These are phyloP conservation scores for Sylvilagus bachmani DNA, from an alignment of 2,113 vertebrate species.

Conservation along the genomic window DNA sequence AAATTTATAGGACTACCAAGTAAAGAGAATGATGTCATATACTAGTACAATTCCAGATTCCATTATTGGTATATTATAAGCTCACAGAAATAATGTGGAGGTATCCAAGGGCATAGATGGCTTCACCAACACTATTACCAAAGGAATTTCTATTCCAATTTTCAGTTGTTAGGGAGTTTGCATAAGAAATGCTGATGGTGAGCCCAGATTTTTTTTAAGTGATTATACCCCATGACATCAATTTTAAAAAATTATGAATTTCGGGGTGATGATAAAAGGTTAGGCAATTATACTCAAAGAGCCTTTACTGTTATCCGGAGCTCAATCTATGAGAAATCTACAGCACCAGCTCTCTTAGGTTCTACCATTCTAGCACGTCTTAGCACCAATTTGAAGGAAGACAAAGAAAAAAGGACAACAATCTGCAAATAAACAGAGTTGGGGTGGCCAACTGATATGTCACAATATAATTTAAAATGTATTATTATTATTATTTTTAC, in stretches of 20 bases:
- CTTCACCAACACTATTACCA: conserved; percentile 1
- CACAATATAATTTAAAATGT: conserved; percentile 18
- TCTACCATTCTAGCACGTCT: neutral
- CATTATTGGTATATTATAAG: neutral
- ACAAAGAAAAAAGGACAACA: neutral
- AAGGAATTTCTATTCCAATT: neutral
- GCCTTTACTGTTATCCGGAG: neutral
- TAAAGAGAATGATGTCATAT: neutral
- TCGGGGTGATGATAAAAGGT: neutral
- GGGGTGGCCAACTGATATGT: neutral
- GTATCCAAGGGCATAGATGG: neutral
- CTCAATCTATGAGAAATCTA: neutral
- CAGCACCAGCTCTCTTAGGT: neutral
- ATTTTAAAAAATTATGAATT: conserved; percentile 33
- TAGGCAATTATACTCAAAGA: conserved; percentile 10
- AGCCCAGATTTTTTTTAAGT: neutral
- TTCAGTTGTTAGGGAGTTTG: neutral
- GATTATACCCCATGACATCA: neutral
- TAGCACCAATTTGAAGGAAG: neutral
- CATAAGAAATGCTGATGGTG: neutral
- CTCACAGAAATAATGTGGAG: neutral
- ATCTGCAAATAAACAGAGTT: neutral
- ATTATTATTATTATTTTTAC: too few relatives aligned
- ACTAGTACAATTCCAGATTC: neutral
- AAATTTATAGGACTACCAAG: conserved; percentile 31